Percentiles rank a stretch among this genome's conserved stretches.
phyloP scores from a whole-genome alignment of 1,140 invertebrate species.

The Eriocheir sinensis region DNA sequence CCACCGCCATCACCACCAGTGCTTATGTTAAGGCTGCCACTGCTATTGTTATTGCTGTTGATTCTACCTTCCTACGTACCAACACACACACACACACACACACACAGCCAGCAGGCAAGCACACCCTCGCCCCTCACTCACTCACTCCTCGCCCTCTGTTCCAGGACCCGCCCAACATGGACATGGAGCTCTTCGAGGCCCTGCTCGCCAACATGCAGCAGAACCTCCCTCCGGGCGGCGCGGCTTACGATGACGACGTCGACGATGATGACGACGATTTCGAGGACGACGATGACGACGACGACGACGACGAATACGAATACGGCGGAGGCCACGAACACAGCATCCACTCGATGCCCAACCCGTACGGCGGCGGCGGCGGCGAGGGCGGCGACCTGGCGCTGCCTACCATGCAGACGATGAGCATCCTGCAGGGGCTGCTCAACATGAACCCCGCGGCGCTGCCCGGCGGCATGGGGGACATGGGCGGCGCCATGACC shows the following conservation, averaged over 20 bases:
- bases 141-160: neutral
- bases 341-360: constrained; percentile 76
- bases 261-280: constrained; percentile 77
- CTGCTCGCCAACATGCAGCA: constrained; percentile 78
- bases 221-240: constrained; percentile 72
- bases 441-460: constrained; percentile 75
- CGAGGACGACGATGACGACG: constrained; percentile 78
- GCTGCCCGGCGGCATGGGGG: constrained; percentile 63
- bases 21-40: no score
- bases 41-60: no score
- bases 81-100: constrained; percentile 62
- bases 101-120: constrained; percentile 54
- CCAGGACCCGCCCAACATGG: constrained; percentile 72
- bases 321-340: constrained; percentile 70
- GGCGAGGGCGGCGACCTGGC: constrained; percentile 70
- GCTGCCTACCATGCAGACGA: constrained; percentile 76
- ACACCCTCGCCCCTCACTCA: neutral
- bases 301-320: constrained; percentile 77
- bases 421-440: constrained; percentile 78
- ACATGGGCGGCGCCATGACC: constrained; percentile 74
- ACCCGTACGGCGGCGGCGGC: constrained; percentile 75
- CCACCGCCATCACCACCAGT: no score
- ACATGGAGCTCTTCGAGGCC: constrained; percentile 77
- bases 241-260: constrained; percentile 75
- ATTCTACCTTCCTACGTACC: constrained; percentile 17